These are phyloP conservation scores for Pimpla rufipes DNA, from an alignment of 2,888 invertebrate genomes.

Conservation along the genomic window DNA sequence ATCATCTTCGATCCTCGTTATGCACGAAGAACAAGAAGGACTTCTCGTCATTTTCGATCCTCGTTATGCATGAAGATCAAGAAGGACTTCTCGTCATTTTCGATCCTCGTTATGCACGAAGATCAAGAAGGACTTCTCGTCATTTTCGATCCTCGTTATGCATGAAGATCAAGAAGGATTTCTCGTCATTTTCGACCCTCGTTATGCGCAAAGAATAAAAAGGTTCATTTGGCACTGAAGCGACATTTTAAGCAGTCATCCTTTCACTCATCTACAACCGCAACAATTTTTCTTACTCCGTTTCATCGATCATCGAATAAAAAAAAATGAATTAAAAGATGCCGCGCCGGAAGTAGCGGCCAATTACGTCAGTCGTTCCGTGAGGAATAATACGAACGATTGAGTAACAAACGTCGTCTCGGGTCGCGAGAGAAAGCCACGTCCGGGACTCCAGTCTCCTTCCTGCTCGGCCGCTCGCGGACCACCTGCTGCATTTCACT, in stretches of 20 bases:
- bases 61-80: too few species aligned
- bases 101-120: too few species aligned
- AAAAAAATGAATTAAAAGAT: neutral
- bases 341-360: neutral
- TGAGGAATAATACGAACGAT: constrained; percentile 65
- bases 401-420: constrained; percentile 60
- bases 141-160: too few species aligned
- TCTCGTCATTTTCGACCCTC: too few species aligned
- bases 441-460: constrained; percentile 69
- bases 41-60: too few species aligned
- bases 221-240: too few species aligned
- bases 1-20: neutral
- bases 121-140: too few species aligned
- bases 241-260: neutral
- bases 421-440: constrained; percentile 74
- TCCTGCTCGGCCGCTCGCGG: constrained; percentile 70
- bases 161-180: too few species aligned
- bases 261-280: neutral
- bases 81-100: too few species aligned
- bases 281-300: neutral
- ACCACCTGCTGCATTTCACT: constrained; percentile 72
- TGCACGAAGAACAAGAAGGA: too few species aligned
- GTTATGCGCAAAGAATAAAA: too few species aligned
- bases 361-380: constrained; percentile 5
- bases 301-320: neutral